Base-by-base conservation (phyloP, 2,888 invertebrate species). In the Octodonta nipae region DNA sequence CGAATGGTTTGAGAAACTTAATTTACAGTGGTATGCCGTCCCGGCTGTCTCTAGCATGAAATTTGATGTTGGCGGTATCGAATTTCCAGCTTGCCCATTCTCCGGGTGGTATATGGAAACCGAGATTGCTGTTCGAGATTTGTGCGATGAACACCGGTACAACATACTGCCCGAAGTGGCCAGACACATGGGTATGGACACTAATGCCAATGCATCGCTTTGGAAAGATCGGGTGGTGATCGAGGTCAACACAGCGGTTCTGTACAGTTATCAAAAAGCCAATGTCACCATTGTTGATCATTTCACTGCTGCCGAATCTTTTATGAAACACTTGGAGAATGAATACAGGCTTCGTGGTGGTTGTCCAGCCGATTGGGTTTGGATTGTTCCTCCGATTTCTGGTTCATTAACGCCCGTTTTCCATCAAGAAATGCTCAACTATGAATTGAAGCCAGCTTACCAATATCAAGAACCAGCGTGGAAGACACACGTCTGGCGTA, bases 41-140 rank as follows among this genome's bases (percentile, higher is more conserved):
- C 92, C 93, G 0, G 92, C 89, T 0, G 93, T 93, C 2, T 81
- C 91, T 3, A 74, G 71, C 49, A 91, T 92, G 89, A 70, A 88
- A 40, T 88, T 93, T 60, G 93, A 93, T 63, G 89, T 89, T 54
- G 93, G 93, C 1, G 93, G 93, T 5, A 69, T 93, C 16, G 85
- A 91, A 60, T 93, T 92, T 60, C 86, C 91, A 0, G 92, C 84
- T 0, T 82, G 83, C 29, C 88, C 92, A 13, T 93, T 95, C 66
- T 92, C 89, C 58, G 93, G 93, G 10, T 93, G 92, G 93, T 93
- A 92, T 63, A 92, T 93, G 92, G 85, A 87, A 51, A 91, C 92
- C 0, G 93, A 93, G 67, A 91, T 95, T 41, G 93, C 88, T 2
- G 85, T 88, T 52, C 69, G 93, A 41, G 84, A 93, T 67, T 71